These are phyloP conservation scores for Lepidurus apus DNA, from an alignment of 1,140 invertebrate genomes.

Conservation along the genomic window DNA sequence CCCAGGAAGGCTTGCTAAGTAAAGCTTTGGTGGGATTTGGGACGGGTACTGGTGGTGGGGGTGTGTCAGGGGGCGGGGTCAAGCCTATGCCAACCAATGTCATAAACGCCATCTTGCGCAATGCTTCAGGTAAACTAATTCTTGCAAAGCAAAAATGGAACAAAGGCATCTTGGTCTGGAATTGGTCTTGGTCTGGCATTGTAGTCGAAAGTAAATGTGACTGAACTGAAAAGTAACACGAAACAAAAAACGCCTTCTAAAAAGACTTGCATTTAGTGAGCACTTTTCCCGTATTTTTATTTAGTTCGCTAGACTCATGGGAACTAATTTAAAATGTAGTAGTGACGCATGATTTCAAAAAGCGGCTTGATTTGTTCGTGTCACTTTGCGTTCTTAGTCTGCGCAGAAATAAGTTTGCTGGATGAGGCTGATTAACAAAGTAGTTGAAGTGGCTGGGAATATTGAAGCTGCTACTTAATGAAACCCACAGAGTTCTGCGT, in stretches of 20 bases:
- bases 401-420: no score
- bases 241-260: neutral
- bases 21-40: constrained; percentile 15
- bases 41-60: constrained; percentile 11
- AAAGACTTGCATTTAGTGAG: neutral
- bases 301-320: neutral
- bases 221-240: neutral
- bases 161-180: neutral
- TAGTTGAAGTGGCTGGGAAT: no score
- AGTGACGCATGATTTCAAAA: no score
- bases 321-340: no score
- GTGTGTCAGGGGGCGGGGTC: neutral
- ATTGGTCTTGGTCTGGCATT: no score
- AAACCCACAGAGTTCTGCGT: no score
- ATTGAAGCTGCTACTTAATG: no score
- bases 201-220: neutral
- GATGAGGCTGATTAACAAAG: no score
- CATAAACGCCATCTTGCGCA: constrained; percentile 4
- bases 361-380: no score
- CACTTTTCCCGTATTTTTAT: neutral
- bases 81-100: constrained; percentile 8
- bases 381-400: no score
- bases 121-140: constrained; percentile 11
- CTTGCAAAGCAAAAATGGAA: neutral
- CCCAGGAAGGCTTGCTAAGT: neutral